These are phyloP conservation scores for Centropristis striata DNA, from an alignment of 2,113 vertebrate species.

Conservation along the genomic window DNA sequence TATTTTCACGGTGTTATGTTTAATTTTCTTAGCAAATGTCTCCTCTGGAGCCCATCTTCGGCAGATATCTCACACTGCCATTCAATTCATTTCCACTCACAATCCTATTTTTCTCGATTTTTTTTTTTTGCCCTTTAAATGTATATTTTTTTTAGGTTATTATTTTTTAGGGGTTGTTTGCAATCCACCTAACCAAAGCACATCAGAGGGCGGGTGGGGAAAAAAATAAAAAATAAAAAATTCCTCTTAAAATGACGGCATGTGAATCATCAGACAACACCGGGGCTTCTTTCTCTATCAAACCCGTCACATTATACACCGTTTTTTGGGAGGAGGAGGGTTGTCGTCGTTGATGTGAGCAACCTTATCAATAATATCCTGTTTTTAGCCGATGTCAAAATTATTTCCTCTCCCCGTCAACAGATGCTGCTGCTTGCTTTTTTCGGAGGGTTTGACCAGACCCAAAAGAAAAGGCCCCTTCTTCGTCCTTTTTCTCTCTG, in stretches of 20 bases:
- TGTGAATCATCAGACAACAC: slow-evolving; percentile 79
- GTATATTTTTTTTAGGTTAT: slow-evolving; percentile 12
- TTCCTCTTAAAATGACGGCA: slow-evolving; percentile 83
- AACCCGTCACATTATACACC: slow-evolving; percentile 70
- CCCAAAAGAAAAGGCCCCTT: slow-evolving; percentile 74
- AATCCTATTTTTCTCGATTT: slow-evolving; percentile 32
- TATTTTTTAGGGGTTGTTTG: slow-evolving; percentile 16
- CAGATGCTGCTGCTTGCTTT: slow-evolving; percentile 62
- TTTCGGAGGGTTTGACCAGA: slow-evolving; percentile 69
- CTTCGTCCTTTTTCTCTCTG: slow-evolving; percentile 70
- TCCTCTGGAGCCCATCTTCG: slow-evolving; percentile 77
- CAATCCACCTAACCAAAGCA: slow-evolving; percentile 47
- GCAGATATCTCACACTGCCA: slow-evolving; percentile 69
- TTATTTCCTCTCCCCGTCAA: slow-evolving; percentile 65
- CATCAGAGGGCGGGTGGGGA: slow-evolving; percentile 38
- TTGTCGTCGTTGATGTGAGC: slow-evolving; percentile 25
- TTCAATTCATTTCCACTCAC: slow-evolving; percentile 72
- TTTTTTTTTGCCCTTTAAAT: not conserved
- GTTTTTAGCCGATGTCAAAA: slow-evolving; percentile 66
- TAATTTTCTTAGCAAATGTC: slow-evolving; percentile 65
- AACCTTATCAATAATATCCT: slow-evolving; percentile 65
- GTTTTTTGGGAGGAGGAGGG: not conserved
- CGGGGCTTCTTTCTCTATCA: slow-evolving; percentile 56
- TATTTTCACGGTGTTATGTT: slow-evolving; percentile 24
- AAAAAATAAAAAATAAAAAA: slow-evolving; percentile 74